Conservation (phyloP, 2,888 invertebrate genomes). For the Entomobrya proxima region DNA sequence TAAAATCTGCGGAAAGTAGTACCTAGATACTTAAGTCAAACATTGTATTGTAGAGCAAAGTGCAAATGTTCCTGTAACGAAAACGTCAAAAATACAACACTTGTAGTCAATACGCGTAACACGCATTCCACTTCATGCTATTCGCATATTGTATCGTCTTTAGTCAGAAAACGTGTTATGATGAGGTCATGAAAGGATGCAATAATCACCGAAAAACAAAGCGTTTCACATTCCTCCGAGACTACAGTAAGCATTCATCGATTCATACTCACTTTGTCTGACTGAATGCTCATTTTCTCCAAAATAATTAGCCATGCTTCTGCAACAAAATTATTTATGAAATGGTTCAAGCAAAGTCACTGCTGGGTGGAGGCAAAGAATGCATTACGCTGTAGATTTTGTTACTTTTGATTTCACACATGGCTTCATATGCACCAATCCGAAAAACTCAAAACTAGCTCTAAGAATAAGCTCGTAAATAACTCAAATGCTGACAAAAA, state of each 20-base stretch:
- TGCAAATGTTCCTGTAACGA: not conserved
- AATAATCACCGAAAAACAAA: conserved; percentile 18
- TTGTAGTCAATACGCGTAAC: not conserved
- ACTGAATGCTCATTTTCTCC: conserved; percentile 21
- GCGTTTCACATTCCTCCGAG: conserved; percentile 13
- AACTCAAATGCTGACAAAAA: conserved; percentile 61
- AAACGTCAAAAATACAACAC: not conserved
- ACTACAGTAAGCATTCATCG: not conserved
- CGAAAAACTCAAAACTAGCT: conserved; percentile 59
- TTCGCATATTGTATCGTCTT: not conserved
- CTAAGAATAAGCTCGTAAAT: conserved; percentile 61
- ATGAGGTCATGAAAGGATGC: conserved; percentile 16
- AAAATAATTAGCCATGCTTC: conserved; percentile 56
- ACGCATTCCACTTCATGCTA: not conserved
- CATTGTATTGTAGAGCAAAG: not conserved
- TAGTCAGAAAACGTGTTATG: not conserved
- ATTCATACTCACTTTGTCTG: conserved; percentile 11
- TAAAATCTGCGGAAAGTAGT: too few relatives aligned
- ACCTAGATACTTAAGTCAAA: too few relatives aligned
- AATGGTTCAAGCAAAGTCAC: conserved; percentile 38
- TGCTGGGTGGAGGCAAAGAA: conserved; percentile 54
- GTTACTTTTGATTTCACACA: conserved; percentile 63
- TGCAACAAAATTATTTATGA: conserved; percentile 38
- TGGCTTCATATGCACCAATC: conserved; percentile 61
- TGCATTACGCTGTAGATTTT: conserved; percentile 15